phyloP scores from a whole-genome alignment of 2,113 vertebrate species.

The Myotis davidii region DNA sequence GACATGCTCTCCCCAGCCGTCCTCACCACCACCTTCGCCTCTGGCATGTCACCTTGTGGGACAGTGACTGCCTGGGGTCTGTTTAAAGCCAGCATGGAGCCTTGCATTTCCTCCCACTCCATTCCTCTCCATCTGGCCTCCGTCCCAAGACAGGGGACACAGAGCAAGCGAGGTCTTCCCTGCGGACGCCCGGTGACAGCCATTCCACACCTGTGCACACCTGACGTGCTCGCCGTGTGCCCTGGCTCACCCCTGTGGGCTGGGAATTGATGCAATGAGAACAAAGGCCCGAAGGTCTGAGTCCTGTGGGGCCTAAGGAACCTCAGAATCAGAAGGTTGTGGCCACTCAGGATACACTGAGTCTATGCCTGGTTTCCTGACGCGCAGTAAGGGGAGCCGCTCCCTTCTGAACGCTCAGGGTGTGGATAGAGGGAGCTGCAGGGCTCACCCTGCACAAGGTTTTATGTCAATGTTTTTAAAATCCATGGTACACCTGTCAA shows the following conservation, averaged over 20 bases:
- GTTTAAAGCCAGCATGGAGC: neutral
- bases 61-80: neutral
- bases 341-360: too few relatives aligned
- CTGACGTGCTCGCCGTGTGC: neutral
- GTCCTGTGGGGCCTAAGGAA: neutral
- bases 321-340: neutral
- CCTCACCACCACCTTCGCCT: neutral
- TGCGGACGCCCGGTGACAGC: accelerated
- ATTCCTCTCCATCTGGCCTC: neutral
- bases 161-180: neutral
- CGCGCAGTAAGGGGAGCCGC: accelerated
- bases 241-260: neutral
- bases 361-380: neutral
- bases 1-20: neutral
- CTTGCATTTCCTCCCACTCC: neutral
- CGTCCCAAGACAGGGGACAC: neutral
- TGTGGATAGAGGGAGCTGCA: neutral
- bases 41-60: neutral
- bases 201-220: neutral
- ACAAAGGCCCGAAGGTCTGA: neutral
- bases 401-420: neutral
- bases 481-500: neutral
- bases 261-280: neutral
- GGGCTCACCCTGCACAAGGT: neutral
- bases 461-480: neutral